Evolutionary conservation across 1,140 invertebrate species (phyloP).

Genomic region (Paralvinella palmiformis): DNA sequence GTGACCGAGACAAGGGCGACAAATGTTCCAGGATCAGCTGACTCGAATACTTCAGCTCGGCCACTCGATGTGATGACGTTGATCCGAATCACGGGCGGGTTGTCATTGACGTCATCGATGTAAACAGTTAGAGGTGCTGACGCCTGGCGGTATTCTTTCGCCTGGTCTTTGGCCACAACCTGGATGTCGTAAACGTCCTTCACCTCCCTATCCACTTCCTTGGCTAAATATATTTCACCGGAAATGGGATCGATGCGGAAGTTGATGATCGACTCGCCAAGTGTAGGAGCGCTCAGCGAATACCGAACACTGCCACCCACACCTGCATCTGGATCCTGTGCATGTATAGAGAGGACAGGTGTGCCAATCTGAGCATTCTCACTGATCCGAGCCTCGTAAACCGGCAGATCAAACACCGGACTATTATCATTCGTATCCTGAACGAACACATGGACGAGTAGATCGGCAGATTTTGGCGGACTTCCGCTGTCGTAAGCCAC

Average conservation of each 20-base stretch:
- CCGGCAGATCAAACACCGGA: constrained; percentile 84
- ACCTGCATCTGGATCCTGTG: not conserved
- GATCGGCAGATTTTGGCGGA: constrained; percentile 74
- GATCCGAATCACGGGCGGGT: constrained; percentile 25
- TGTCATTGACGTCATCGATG: constrained; percentile 52
- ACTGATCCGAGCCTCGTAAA: constrained; percentile 84
- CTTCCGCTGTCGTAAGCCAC: constrained; percentile 89
- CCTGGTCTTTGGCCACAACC: too few species aligned
- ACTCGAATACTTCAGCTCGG: constrained; percentile 8
- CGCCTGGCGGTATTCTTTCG: too few species aligned
- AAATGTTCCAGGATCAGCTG: constrained; percentile 5
- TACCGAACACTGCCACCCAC: too few species aligned
- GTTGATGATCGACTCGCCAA: too few species aligned
- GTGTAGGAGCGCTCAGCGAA: too few species aligned
- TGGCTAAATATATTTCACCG: too few species aligned
- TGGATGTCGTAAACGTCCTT: too few species aligned
- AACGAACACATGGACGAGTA: constrained; percentile 87
- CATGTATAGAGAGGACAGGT: not conserved
- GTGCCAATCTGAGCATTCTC: constrained; percentile 57
- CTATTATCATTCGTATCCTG: constrained; percentile 91
- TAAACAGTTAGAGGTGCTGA: too few species aligned
- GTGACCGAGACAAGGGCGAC: constrained; percentile 16
- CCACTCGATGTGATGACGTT: constrained; percentile 11
- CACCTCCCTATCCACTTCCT: too few species aligned
- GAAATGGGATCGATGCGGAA: too few species aligned